phyloP scores from a whole-genome alignment of 2,113 vertebrate species.

The Microcebus lehilahytsara region DNA sequence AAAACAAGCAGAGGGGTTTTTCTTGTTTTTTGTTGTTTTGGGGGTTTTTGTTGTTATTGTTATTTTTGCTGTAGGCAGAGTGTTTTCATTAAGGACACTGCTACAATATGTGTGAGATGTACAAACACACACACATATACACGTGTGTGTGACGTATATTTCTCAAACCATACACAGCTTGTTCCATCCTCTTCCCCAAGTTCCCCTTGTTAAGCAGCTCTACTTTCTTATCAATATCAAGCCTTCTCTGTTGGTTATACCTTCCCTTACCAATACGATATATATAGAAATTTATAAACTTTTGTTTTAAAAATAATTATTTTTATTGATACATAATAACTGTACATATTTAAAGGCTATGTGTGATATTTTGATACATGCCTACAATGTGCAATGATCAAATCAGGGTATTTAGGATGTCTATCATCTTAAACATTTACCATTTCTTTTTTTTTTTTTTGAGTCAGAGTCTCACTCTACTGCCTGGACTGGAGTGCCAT shows the following conservation, averaged over 20 bases:
- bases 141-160: background rate
- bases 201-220: background rate
- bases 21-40: slow-evolving; percentile 5
- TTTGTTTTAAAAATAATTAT: background rate
- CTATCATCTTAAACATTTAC: background rate
- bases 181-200: background rate
- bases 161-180: background rate
- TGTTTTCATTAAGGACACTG: slow-evolving; percentile 55
- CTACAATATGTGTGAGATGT: slow-evolving; percentile 67
- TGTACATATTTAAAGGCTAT: background rate
- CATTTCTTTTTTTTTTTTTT: background rate
- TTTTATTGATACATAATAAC: background rate
- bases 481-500: too few relatives aligned
- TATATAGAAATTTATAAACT: background rate
- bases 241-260: background rate
- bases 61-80: slow-evolving; percentile 43
- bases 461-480: too few relatives aligned
- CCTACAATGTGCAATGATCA: background rate
- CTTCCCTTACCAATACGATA: slow-evolving; percentile 4
- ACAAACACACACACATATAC: slow-evolving; percentile 30
- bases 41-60: background rate
- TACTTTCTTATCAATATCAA: background rate
- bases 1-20: slow-evolving; percentile 77
- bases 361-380: background rate
- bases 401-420: background rate